Base-by-base conservation (phyloP, 1,140 invertebrate species). In the Hermatobates lingyangjiaoensis region DNA sequence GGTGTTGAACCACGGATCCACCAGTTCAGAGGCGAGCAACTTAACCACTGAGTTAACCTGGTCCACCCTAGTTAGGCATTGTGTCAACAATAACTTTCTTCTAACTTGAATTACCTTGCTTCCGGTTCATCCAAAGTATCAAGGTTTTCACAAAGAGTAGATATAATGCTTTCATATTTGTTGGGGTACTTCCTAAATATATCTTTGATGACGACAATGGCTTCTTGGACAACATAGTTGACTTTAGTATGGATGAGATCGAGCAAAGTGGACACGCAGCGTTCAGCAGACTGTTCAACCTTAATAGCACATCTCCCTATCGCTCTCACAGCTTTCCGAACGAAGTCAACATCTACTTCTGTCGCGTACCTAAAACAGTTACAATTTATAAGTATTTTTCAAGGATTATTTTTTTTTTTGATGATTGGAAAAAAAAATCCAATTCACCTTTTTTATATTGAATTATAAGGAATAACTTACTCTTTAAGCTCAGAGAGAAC, bases 181-280 rank as follows among this genome's bases (percentile, higher is more conserved):
- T 99, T 99, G 1, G 96, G 96, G 68, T 99, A 99, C 66, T 98
- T 98, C 53, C 95, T 75, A 77, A 99, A 99, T 57, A 99, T 99
- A 64, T 98, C 95, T 73, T 99, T 99, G 59, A 99, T 99, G 1
- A 99, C 96, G 1, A 99, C 96, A 58, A 99, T 97, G 1, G 96
- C 96, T 66, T 99, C 96, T 71, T 99, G 96, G 1, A 99, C 95
- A 23, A 99, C 96, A 66, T 99, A 99, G 71, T 99, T 99, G 3
- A 87, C 86, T 73, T 99, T 99, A 0, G 96, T 99, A 66, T 99
- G 95, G 63, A 99, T 99, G 2, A 99, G 72, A 68, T 99, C 96
- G n/a, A 99, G 67, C 2, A 99, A 70, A 0, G 96, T 99, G 2
- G 91, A 92, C 10, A 99, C 96, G 69, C 96, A 99, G 27, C 91